Evolutionary conservation across 1,140 invertebrate genomes (phyloP), one percentile per base, ranked within the genome.

Genomic region (Eubasilissa regina): DNA sequence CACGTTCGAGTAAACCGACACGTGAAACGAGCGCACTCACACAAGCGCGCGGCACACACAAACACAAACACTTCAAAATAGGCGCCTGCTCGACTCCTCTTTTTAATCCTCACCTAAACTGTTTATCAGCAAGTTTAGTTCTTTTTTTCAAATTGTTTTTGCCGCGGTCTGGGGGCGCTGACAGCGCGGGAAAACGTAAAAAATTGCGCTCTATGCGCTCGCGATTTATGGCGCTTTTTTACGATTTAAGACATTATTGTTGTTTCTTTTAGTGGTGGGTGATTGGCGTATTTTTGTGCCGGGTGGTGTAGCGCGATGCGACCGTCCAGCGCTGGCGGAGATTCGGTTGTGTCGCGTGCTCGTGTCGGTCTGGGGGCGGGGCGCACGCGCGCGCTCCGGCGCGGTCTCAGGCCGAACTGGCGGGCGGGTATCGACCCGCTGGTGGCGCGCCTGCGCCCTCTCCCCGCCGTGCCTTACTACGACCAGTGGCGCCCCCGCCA

Each of bases 1-100:
- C 75, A 77, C 75, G 75, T 21, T 77, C 60, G 75, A 77, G 75
- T 66, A 66, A 60, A 44, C 74, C 75, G 58, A 77, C 75, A 77
- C 75, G 75, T 77, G 75, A 77, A 77, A 44, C 75, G 75, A 64
- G 60, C 21, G 35, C 75, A 77, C 47, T 74, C 70, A 74, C 70
- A 56, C 13, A 6, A 15, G 19, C 9, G 25, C 25, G 25, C 25
- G 25, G 25, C 25, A 35, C 68, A 51, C 68, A 53, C 64, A 51
- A 64, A 51, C 66, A 70, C 66, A 70, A 70, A 70, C 70, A 74
- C 70, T 74, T 74, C 70, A 74, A 74, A 74, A 35, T 53, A 56
- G 70, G 66, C 66, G 66, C 66, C 53, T 15, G 11, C 9, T 15
- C 11, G 15, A 47, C 15, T 35, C 25, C 25, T 47, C 10, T 70